Percentiles rank a stretch among this genome's conserved stretches.
These are phyloP conservation scores for Malurus splendens DNA, from an alignment of 2,797 vertebrate genomes.

Conservation along the genomic window DNA sequence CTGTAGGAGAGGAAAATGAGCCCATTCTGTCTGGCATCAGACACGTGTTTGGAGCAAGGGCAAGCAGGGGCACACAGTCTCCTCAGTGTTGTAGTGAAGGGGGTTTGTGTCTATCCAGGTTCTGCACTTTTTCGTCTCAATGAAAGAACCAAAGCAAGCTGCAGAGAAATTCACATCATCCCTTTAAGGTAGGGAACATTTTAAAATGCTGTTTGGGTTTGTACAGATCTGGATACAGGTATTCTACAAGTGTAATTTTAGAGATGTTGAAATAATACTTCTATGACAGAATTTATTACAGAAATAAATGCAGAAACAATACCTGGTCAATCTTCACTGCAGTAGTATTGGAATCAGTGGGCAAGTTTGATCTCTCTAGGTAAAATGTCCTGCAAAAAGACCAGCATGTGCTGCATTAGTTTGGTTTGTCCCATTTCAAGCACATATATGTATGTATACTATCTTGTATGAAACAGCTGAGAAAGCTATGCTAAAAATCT, in stretches of 20 bases:
- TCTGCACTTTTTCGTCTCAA: neutral
- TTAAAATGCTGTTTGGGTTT: neutral
- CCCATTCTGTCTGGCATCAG: neutral
- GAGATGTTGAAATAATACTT: neutral
- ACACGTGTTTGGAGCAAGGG: neutral
- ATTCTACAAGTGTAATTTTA: neutral
- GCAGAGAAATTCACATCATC: neutral
- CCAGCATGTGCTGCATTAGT: neutral
- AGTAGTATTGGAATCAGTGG: constrained; percentile 88
- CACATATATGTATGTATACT: neutral
- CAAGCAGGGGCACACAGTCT: neutral
- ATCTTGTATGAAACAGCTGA: neutral
- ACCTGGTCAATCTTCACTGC: constrained; percentile 98
- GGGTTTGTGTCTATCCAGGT: neutral
- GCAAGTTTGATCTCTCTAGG: constrained; percentile 94
- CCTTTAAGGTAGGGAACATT: neutral
- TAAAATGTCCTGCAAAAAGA: constrained; percentile 87
- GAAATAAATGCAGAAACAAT: neutral
- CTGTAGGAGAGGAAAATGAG: neutral
- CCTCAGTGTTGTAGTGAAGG: neutral
- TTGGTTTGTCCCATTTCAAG: neutral
- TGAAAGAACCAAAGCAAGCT: neutral
- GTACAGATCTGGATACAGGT: neutral
- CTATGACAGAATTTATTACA: neutral
- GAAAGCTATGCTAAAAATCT: neutral